A percentile compares a stretch with the other conserved stretches of the same genome.
Evolutionary conservation across 2,888 invertebrate species (phyloP).

Genomic region (Plusia festucae): DNA sequence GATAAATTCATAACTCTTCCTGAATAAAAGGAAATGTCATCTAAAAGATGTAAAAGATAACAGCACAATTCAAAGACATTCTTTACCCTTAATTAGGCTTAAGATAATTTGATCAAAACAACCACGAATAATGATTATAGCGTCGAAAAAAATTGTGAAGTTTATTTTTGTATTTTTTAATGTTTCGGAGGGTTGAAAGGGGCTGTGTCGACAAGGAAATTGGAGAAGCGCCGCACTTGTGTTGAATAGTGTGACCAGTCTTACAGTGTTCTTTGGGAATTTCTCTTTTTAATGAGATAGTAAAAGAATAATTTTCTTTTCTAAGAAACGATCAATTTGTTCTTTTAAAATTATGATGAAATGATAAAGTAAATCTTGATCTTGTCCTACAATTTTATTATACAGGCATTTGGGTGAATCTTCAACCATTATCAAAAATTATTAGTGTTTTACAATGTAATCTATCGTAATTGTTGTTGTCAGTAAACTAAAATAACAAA

Average conservation of each 20-base stretch:
- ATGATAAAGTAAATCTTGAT: too few relatives aligned
- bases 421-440: not conserved
- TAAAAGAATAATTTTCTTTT: not conserved
- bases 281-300: conserved; percentile 8
- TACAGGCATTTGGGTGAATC: not conserved
- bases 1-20: conserved; percentile 49
- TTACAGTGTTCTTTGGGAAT: conserved; percentile 18
- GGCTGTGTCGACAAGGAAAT: conserved; percentile 71
- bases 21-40: conserved; percentile 31
- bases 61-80: conserved; percentile 46
- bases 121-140: conserved; percentile 53
- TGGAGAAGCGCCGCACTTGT: conserved; percentile 65
- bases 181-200: conserved; percentile 63
- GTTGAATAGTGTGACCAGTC: conserved; percentile 53
- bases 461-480: not conserved
- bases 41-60: conserved; percentile 44
- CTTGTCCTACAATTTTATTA: not conserved
- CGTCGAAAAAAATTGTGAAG: conserved; percentile 37
- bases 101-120: conserved; percentile 65
- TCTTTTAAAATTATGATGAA: not conserved
- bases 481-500: not conserved
- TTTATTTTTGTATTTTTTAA: conserved; percentile 64
- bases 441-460: too few relatives aligned
- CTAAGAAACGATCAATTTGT: not conserved
- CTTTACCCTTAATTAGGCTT: conserved; percentile 61